phyloP scores from a whole-genome alignment of 2,113 vertebrate species.

The Cavia porcellus region DNA sequence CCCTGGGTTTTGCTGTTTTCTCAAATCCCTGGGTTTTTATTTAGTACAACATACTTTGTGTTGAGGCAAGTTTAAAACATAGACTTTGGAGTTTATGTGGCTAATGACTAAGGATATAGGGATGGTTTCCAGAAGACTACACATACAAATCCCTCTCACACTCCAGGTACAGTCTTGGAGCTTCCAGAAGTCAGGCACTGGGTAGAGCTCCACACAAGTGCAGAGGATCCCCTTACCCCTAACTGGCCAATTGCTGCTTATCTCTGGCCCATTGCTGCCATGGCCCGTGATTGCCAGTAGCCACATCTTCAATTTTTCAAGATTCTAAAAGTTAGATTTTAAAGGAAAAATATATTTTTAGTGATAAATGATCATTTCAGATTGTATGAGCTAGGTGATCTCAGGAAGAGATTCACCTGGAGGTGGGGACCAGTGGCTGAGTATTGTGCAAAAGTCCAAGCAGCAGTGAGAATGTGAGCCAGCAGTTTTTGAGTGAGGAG shows the following conservation, averaged over 20 bases:
- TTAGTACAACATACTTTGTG: background rate
- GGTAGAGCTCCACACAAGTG: background rate
- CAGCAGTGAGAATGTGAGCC: too few species aligned
- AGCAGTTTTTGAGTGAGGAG: too few species aligned
- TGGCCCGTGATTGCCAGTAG: background rate
- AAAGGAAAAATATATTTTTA: constrained; percentile 49
- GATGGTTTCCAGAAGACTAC: background rate
- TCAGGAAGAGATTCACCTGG: background rate
- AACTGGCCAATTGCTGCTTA: background rate
- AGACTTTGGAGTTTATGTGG: background rate
- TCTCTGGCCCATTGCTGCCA: background rate
- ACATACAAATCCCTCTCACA: background rate
- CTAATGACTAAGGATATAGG: background rate
- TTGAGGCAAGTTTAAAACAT: background rate
- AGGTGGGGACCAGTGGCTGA: background rate
- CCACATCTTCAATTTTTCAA: background rate
- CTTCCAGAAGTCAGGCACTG: background rate
- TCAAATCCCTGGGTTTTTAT: background rate
- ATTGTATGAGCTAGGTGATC: background rate
- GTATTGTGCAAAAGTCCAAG: too few species aligned
- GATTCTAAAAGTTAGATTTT: background rate
- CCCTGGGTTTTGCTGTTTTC: too few species aligned
- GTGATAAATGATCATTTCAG: background rate
- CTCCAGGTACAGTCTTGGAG: background rate
- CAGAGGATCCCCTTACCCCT: fast-evolving